Evolutionary conservation across 92 coral and sea anemone species (phyloP), one percentile per base, ranked within the genome.

Genomic region (Siderastrea siderea): DNA sequence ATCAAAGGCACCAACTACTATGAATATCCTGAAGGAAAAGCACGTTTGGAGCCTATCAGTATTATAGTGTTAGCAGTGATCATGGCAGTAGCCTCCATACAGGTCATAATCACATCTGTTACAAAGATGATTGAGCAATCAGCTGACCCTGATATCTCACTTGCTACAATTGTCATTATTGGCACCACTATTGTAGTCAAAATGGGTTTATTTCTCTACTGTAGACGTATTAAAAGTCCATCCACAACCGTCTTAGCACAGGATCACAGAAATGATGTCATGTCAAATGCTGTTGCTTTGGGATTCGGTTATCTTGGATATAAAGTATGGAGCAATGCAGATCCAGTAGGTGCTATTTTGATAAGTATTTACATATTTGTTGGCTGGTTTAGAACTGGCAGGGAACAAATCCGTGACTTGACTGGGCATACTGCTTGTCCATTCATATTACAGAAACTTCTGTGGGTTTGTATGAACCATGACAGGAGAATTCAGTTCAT

Each of bases 71-170:
- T 97, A 9, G 93, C 99, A 59, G 99, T 97, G 10, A 84, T 97
- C 17, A 97, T 97, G 99, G 91, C 99, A 1, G 98, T 95, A 64
- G 99, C 99, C 44, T 93, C 99, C 52, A 75, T 97, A 75, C 99
- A 97, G 74, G 93, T 97, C 15, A 92, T 95, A 26, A 94, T 97
- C 74, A 85, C 93, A 47, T 95, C 99, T 6, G 85, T 84, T 1
- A 89, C 95, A 50, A 88, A 88, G 61, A 90, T 97, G 17, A 84
- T 88, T 43, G 88, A 93, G 19, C 79, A 81, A 17, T 87, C 95
- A 49, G 94, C 91, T 46, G 86, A 94, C 67, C 94, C 98, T 47
- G 94, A 94, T 62, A 91, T 97, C 64, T 73, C 96, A 47, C 53
- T 85, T 58, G 82, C 92, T 38, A 97, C 99, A 47, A 91, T 97